A percentile compares a stretch with the other conserved stretches of the same genome.
Evolutionary conservation across 2,113 vertebrate species (phyloP).

Genomic region (Sinocyclocheilus maitianheensis): DNA sequence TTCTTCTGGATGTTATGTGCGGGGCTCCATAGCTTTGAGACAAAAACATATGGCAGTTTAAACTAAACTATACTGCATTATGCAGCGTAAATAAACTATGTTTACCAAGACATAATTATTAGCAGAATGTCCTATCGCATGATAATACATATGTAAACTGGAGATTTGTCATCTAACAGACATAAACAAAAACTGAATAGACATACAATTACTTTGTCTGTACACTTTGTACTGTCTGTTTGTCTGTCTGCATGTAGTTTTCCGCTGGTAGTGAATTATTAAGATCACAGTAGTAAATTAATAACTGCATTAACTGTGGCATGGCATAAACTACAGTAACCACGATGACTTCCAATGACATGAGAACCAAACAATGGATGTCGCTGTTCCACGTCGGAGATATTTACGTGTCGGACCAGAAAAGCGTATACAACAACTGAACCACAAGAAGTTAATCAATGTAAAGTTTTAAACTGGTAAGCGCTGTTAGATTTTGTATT

Average conservation of each 20-base stretch:
- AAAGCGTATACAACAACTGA: background rate
- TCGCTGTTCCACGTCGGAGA: background rate
- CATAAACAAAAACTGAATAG: background rate
- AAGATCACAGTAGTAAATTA: background rate
- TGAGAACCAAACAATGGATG: background rate
- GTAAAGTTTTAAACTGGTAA: background rate
- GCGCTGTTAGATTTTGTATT: background rate
- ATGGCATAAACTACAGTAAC: background rate
- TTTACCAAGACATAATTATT: background rate
- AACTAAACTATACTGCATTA: background rate
- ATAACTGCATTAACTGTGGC: background rate
- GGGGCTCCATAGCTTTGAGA: background rate
- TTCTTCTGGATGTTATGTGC: background rate
- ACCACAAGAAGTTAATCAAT: background rate
- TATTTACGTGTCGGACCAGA: background rate
- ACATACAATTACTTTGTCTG: background rate
- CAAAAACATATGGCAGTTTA: background rate
- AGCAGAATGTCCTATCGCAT: conserved; percentile 1
- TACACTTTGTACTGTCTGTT: background rate
- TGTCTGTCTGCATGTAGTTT: background rate
- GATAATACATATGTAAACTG: conserved; percentile 2
- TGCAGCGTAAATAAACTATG: background rate
- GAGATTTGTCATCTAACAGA: background rate
- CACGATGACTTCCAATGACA: background rate
- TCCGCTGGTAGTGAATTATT: background rate